Conservation (phyloP, 2,113 vertebrate species). For the Scomber scombrus region DNA sequence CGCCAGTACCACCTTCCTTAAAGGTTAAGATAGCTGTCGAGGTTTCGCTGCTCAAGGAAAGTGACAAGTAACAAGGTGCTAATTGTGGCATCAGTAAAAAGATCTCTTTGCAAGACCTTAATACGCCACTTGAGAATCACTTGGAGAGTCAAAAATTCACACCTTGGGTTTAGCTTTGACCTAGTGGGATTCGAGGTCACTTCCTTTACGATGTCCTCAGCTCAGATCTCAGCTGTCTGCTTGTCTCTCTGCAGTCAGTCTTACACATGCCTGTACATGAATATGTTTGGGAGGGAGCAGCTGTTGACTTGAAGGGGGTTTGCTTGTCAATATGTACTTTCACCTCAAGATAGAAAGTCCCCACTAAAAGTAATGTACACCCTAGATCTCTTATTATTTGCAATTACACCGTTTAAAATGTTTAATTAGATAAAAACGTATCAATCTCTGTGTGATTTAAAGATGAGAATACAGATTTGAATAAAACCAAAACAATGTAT, state of each 20-base stretch:
- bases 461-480: too few relatives aligned
- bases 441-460: too few relatives aligned
- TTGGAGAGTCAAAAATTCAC: conserved; percentile 42
- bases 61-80: conserved; percentile 24
- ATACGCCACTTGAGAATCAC: conserved; percentile 31
- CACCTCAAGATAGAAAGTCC: too few relatives aligned
- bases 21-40: conserved; percentile 18
- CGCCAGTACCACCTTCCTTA: neutral
- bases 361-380: too few relatives aligned
- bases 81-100: conserved; percentile 2
- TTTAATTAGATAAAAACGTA: too few relatives aligned
- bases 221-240: conserved; percentile 34
- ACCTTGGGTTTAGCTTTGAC: neutral
- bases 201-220: neutral
- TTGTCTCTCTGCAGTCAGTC: conserved; percentile 10
- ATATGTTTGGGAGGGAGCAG: neutral
- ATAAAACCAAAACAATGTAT: too few relatives aligned
- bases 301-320: neutral
- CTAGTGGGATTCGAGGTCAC: neutral
- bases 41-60: conserved; percentile 15
- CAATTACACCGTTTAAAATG: too few relatives aligned
- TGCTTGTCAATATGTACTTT: too few relatives aligned
- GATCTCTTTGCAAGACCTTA: conserved; percentile 27
- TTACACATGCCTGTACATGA: neutral
- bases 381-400: too few relatives aligned